Conservation (phyloP, 2,888 invertebrate species). For the Campoplex nolae region DNA sequence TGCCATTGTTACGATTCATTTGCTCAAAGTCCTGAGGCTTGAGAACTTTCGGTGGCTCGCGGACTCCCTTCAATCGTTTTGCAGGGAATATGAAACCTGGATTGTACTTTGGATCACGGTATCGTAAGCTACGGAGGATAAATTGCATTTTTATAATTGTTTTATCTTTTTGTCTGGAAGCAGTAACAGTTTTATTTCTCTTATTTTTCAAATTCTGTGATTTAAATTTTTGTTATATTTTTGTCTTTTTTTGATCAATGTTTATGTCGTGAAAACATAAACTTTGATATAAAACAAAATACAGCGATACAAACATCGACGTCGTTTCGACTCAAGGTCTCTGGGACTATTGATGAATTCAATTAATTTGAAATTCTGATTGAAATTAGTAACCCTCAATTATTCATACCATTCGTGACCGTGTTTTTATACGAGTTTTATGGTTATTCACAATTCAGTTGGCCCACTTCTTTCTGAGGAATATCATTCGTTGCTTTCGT, state of each 20-base stretch:
- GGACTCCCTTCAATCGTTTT: slow-evolving; percentile 87
- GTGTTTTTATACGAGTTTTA: not conserved
- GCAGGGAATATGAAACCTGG: slow-evolving; percentile 93
- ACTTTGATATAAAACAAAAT: not conserved
- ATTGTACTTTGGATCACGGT: slow-evolving; percentile 91
- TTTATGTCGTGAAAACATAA: too few relatives aligned
- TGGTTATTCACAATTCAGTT: not conserved
- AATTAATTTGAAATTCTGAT: not conserved
- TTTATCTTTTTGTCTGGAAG: not conserved
- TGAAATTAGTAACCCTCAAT: not conserved
- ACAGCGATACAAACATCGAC: not conserved
- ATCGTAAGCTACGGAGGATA: slow-evolving; percentile 87
- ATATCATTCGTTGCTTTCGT: not conserved
- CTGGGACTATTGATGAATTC: not conserved
- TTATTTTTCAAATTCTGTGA: not conserved
- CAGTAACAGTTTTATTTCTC: not conserved
- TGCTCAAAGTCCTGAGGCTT: slow-evolving; percentile 92
- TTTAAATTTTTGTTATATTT: not conserved
- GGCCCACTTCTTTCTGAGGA: not conserved
- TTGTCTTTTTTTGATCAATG: not conserved
- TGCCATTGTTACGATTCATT: slow-evolving; percentile 85
- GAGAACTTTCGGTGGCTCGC: slow-evolving; percentile 91
- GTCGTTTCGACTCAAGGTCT: not conserved
- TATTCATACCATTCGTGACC: not conserved
- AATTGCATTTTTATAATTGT: not conserved